Evolutionary conservation across 2,113 vertebrate genomes (phyloP).

Genomic region (Hiodon tergisus): DNA sequence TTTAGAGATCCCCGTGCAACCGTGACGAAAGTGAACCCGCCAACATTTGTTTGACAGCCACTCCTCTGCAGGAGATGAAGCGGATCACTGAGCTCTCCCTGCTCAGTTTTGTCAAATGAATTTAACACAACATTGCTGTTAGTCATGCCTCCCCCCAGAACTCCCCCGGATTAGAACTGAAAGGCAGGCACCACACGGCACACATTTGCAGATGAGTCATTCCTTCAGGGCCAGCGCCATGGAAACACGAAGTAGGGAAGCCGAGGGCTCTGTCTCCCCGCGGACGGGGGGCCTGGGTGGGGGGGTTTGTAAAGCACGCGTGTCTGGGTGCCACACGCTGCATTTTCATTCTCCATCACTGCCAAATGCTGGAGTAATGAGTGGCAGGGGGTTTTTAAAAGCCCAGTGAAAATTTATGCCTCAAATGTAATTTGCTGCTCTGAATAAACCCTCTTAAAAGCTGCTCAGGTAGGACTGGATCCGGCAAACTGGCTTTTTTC

Average conservation of each 20-base stretch:
- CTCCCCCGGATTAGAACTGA: slow-evolving; percentile 12
- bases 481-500: background rate
- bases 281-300: slow-evolving; percentile 21
- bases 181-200: background rate
- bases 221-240: slow-evolving; percentile 56
- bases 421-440: background rate
- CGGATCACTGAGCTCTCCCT: slow-evolving; percentile 2
- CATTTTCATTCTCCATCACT: slow-evolving; percentile 38
- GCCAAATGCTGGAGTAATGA: slow-evolving; percentile 20
- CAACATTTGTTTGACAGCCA: background rate
- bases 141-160: slow-evolving; percentile 15
- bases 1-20: background rate
- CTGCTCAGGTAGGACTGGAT: background rate
- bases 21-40: background rate
- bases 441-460: background rate
- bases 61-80: background rate
- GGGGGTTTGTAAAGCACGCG: slow-evolving; percentile 33
- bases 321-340: slow-evolving; percentile 35
- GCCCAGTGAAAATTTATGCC: background rate
- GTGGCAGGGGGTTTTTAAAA: background rate
- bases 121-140: slow-evolving; percentile 22
- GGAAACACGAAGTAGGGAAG: slow-evolving; percentile 57
- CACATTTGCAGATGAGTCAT: slow-evolving; percentile 48
- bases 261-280: slow-evolving; percentile 44
- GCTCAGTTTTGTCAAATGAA: background rate